A percentile compares a stretch with the other conserved stretches of the same genome.
phyloP scores from a whole-genome alignment of 1,140 invertebrate species.

The Vanessa tameamea region DNA sequence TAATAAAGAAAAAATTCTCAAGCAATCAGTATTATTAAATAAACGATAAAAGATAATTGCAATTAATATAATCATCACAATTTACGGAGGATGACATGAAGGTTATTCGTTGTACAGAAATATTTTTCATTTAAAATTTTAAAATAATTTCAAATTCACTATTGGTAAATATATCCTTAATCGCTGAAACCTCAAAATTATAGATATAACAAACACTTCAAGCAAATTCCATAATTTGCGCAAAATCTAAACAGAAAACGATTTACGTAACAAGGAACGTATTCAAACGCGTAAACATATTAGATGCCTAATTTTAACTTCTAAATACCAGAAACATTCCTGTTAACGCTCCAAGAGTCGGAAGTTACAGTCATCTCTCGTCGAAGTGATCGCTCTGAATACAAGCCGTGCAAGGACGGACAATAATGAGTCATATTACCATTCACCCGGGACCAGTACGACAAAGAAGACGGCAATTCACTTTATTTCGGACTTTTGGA shows the following conservation, averaged over 20 bases:
- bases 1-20: too few species aligned
- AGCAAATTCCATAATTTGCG: background rate
- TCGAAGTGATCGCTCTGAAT: slow-evolving; percentile 24
- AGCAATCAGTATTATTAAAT: too few species aligned
- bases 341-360: slow-evolving; percentile 47
- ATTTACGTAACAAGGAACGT: slow-evolving; percentile 21
- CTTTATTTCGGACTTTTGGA: background rate
- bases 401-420: slow-evolving; percentile 28
- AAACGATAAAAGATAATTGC: too few species aligned
- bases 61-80: too few species aligned
- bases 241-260: slow-evolving; percentile 1
- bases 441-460: slow-evolving; percentile 13
- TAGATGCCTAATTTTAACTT: slow-evolving; percentile 41
- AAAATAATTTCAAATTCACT: too few species aligned
- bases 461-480: background rate
- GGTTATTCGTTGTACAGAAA: too few species aligned
- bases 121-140: too few species aligned
- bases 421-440: slow-evolving; percentile 32
- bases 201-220: background rate
- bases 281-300: slow-evolving; percentile 16
- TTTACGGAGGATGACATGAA: too few species aligned
- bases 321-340: slow-evolving; percentile 47
- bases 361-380: slow-evolving; percentile 52
- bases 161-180: too few species aligned
- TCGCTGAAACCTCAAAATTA: too few species aligned